phyloP scores from a whole-genome alignment of 1,140 invertebrate species.

The Drosophila bifasciata region DNA sequence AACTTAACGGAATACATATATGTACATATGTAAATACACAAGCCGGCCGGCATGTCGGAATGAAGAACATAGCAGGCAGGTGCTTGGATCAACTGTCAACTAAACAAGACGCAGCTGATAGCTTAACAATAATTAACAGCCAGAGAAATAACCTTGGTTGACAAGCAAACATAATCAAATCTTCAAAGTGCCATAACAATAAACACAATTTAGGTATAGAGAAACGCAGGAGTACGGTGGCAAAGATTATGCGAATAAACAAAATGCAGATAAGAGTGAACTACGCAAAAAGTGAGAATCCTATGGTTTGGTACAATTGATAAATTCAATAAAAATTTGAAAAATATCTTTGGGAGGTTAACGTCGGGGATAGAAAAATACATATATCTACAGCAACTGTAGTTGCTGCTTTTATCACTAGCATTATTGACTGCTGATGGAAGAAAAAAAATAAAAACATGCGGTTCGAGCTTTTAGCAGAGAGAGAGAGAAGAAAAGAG shows the following conservation, averaged over 20 bases:
- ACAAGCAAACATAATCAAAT: constrained; percentile 19
- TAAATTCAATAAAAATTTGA: constrained; percentile 39
- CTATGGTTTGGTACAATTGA: constrained; percentile 27
- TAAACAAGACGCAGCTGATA: constrained; percentile 45
- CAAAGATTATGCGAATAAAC: constrained; percentile 40
- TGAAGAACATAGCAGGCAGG: constrained; percentile 6
- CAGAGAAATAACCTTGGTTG: constrained; percentile 51
- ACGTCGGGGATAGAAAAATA: no score
- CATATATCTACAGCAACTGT: background rate
- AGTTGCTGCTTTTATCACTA: no score
- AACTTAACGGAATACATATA: no score
- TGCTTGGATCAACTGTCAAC: constrained; percentile 20
- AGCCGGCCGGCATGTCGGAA: background rate
- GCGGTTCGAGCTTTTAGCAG: constrained; percentile 41
- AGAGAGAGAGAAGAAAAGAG: constrained; percentile 22
- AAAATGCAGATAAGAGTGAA: constrained; percentile 37
- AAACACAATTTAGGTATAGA: constrained; percentile 44
- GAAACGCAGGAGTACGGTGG: constrained; percentile 36
- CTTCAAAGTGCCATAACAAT: constrained; percentile 51
- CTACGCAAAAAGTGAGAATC: constrained; percentile 28
- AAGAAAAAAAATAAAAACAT: constrained; percentile 44
- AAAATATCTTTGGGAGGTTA: background rate
- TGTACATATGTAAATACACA: no score
- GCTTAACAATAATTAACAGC: constrained; percentile 59
- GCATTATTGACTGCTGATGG: background rate